Conservation (phyloP, 1,140 invertebrate genomes). For the Cydia fagiglandana region DNA sequence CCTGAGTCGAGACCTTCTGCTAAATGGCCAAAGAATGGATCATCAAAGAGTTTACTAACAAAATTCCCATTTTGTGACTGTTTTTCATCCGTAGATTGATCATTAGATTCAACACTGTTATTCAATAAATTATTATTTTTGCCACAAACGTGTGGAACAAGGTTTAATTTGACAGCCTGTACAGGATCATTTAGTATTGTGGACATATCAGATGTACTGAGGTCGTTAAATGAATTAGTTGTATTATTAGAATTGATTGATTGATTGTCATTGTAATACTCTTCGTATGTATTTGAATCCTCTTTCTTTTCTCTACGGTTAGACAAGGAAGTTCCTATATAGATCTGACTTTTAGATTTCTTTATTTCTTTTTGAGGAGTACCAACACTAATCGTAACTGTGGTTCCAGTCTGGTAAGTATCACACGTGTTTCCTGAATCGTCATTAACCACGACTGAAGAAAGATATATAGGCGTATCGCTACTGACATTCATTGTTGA, state of each 20-base stretch:
- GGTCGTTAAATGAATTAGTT: constrained; percentile 40
- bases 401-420: constrained; percentile 76
- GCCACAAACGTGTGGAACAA: constrained; percentile 86
- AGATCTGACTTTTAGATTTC: constrained; percentile 76
- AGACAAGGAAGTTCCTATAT: constrained; percentile 70
- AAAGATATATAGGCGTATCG: constrained; percentile 82
- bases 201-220: constrained; percentile 68
- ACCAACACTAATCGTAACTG: constrained; percentile 80
- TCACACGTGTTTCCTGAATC: constrained; percentile 65
- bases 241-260: constrained; percentile 37
- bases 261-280: constrained; percentile 56
- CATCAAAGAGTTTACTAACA: constrained; percentile 81
- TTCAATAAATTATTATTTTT: constrained; percentile 64
- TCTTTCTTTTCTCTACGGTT: constrained; percentile 50
- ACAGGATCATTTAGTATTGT: constrained; percentile 83
- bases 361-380: constrained; percentile 61
- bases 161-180: constrained; percentile 84
- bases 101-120: constrained; percentile 30
- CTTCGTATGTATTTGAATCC: constrained; percentile 68
- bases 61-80: constrained; percentile 67
- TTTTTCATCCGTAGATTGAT: constrained; percentile 43
- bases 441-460: constrained; percentile 83
- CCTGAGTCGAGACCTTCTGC: constrained; percentile 81
- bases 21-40: constrained; percentile 81
- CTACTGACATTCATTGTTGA: constrained; percentile 82